These are phyloP conservation scores for Patella caerulea DNA, from an alignment of 2,888 invertebrate species.

Conservation along the genomic window DNA sequence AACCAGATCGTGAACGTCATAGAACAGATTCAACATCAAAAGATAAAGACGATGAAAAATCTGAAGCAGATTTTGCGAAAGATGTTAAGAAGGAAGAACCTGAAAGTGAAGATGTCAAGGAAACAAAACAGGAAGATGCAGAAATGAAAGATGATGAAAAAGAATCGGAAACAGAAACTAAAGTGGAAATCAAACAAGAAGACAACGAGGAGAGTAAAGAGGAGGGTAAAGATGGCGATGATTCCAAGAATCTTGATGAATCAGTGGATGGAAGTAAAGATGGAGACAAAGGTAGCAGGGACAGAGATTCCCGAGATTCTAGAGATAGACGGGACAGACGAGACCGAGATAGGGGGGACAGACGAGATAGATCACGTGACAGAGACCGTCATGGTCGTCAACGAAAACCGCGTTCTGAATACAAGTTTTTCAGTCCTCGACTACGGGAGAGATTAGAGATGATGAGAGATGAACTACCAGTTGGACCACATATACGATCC, in stretches of 20 bases:
- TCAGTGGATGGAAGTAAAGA: not conserved
- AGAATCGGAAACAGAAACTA: not conserved
- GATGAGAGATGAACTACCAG: slow-evolving; percentile 3
- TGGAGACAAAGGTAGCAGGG: not conserved
- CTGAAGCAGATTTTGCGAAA: not conserved
- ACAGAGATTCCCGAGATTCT: not conserved
- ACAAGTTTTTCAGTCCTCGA: not conserved
- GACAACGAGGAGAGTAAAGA: not conserved
- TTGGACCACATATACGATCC: not conserved
- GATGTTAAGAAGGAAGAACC: not conserved
- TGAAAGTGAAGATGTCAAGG: not conserved
- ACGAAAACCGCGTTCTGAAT: not conserved
- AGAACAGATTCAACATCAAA: not conserved
- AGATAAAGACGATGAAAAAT: slow-evolving; percentile 1
- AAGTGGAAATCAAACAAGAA: not conserved
- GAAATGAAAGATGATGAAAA: not conserved
- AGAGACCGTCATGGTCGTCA: not conserved
- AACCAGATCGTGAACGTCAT: not conserved
- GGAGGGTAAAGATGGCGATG: not conserved
- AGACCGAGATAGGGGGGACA: not conserved
- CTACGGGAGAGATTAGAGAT: not conserved
- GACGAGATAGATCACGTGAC: not conserved
- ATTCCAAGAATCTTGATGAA: not conserved
- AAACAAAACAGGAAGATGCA: not conserved
- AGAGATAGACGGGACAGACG: not conserved